Evolutionary conservation across 2,888 invertebrate genomes (phyloP), one percentile per base, ranked within the genome.

Genomic region (Tubulanus polymorphus): DNA sequence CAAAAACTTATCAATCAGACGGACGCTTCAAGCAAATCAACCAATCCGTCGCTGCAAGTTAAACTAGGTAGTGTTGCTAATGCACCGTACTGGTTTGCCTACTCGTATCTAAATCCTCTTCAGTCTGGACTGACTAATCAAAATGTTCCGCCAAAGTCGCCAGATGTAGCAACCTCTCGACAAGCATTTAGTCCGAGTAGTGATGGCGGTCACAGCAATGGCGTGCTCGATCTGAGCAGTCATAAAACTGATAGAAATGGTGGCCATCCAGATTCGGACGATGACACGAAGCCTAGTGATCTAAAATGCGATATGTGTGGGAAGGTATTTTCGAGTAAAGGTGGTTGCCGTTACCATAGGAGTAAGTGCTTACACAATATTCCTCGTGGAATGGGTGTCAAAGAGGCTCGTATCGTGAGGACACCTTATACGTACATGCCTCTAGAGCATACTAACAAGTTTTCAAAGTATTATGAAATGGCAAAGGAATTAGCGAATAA

Each of bases 401-500:
- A 73, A 57, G 74, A 74, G 50, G 72, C 73, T 18, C 5, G 41
- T 18, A 70, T 74, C 53, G 71, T 70, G 55, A 71, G 72, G 70
- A 73, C 72, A 57, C 76, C 76, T 6, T 76, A 74, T 59, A 68
- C 75, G 25, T 76, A 75, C 60, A 66, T 76, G 51, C 76, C 76
- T 10, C 63, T 75, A 37, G 76, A 76, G 59, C 75, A 76, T 59
- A 71, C 74, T 18, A 72, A 95, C 71, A 96, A 95, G 84, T 95
- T 95, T 85, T 88, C 94, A 70, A 95, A 95, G 84, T 96, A 96
- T 83, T 94, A 94, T 78, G 94, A 96, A 83, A 87, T 96, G 82
- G 96, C 96, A 75, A 95, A 95, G 83, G 95, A 96, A 83, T 84
- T 96, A 80, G 94, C 94, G 79, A 93, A 93, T 83, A 94, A 94